These are phyloP conservation scores for Drosophila arizonae DNA, from an alignment of 1,140 invertebrate genomes.

Conservation along the genomic window DNA sequence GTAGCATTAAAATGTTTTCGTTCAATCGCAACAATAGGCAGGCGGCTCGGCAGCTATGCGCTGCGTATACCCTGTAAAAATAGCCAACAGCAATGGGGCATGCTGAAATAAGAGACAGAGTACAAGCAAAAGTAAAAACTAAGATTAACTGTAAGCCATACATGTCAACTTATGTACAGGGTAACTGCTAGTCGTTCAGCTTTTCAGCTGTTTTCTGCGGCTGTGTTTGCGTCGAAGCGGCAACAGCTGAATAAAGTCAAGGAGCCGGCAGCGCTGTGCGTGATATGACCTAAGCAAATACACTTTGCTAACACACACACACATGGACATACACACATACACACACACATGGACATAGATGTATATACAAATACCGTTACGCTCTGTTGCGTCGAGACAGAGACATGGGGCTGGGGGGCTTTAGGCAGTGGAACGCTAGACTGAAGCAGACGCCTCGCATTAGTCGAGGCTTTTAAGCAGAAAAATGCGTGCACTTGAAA, in stretches of 20 bases:
- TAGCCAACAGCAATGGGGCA: not conserved
- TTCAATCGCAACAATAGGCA: constrained; percentile 3
- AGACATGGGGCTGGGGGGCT: constrained; percentile 3
- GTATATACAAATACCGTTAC: constrained; percentile 49
- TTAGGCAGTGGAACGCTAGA: constrained; percentile 15
- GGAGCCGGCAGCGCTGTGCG: constrained; percentile 25
- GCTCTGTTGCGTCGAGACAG: constrained; percentile 75
- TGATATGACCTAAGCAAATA: constrained; percentile 75
- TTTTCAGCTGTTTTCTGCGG: not conserved
- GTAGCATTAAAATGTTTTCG: constrained; percentile 22
- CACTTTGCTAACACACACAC: constrained; percentile 35
- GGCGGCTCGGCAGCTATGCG: constrained; percentile 1
- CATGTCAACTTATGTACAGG: not conserved
- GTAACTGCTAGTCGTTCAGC: not conserved
- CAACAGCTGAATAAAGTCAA: constrained; percentile 57
- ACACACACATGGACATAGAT: constrained; percentile 18
- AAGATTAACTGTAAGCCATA: not conserved
- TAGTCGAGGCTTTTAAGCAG: constrained; percentile 80
- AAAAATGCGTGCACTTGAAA: constrained; percentile 80
- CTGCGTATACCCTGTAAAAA: not conserved
- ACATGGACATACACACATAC: constrained; percentile 23
- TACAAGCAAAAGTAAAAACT: not conserved
- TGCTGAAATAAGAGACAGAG: not conserved
- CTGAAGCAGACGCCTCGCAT: constrained; percentile 63
- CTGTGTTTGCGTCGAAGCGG: constrained; percentile 53